Evolutionary conservation across 2,888 invertebrate genomes (phyloP).

Genomic region (Oithona nana): DNA sequence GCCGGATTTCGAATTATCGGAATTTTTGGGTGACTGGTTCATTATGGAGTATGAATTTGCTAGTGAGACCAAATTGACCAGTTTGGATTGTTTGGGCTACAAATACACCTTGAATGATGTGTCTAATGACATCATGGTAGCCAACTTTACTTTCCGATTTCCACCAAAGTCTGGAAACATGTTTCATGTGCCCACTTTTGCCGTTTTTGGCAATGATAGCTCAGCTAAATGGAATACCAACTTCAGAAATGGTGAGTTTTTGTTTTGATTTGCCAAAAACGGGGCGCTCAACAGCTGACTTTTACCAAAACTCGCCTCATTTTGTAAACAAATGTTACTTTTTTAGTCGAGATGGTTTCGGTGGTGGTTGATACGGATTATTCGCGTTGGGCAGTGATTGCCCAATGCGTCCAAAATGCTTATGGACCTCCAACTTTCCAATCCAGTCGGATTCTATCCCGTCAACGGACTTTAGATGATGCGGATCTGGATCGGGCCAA

Average conservation of each 20-base stretch:
- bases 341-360: constrained; percentile 5
- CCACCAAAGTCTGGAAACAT: neutral
- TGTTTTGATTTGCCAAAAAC: too few species aligned
- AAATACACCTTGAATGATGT: neutral
- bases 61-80: neutral
- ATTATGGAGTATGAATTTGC: constrained; percentile 6
- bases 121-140: neutral
- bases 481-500: neutral
- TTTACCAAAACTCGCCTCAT: too few species aligned
- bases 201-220: neutral
- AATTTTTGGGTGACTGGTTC: constrained; percentile 14
- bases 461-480: neutral
- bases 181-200: constrained; percentile 8
- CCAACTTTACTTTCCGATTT: constrained; percentile 13
- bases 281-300: too few species aligned
- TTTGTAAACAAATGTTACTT: neutral
- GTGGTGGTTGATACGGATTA: constrained; percentile 9
- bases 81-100: constrained; percentile 8
- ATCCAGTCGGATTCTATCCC: constrained; percentile 10
- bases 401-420: neutral
- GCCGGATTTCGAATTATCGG: too few species aligned
- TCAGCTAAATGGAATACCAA: constrained; percentile 4
- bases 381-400: constrained; percentile 4
- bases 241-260: constrained; percentile 2
- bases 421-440: constrained; percentile 1